phyloP scores from a whole-genome alignment of 2,888 invertebrate species.

The Orthonychiurus folsomi region DNA sequence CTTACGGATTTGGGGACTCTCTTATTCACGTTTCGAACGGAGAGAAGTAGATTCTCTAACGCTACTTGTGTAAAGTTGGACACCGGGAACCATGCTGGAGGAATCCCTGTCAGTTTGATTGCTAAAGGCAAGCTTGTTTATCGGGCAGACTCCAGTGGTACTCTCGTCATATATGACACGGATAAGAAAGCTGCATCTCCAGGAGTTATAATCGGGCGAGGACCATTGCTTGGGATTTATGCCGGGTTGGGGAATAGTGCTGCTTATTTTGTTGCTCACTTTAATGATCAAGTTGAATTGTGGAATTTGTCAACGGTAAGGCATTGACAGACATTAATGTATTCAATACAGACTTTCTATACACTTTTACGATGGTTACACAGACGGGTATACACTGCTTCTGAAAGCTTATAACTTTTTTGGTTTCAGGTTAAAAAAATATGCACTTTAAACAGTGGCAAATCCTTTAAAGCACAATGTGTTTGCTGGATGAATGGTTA shows the following conservation, averaged over 20 bases:
- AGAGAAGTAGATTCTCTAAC: conserved; percentile 36
- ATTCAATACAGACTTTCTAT: too few species aligned
- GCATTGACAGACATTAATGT: too few species aligned
- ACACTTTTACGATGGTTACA: not conserved
- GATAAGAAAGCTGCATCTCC: conserved; percentile 39
- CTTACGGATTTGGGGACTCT: conserved; percentile 36
- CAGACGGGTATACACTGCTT: not conserved
- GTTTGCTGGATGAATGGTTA: conserved; percentile 30
- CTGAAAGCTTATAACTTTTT: not conserved
- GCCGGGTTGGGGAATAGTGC: conserved; percentile 18
- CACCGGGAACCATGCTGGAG: conserved; percentile 30
- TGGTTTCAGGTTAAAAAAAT: conserved; percentile 27
- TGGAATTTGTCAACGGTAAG: conserved; percentile 29
- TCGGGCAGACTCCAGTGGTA: conserved; percentile 35
- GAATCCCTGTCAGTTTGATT: conserved; percentile 33
- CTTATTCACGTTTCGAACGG: conserved; percentile 33
- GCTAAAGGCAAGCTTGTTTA: conserved; percentile 29
- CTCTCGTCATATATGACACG: conserved; percentile 37
- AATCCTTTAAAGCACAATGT: conserved; percentile 24
- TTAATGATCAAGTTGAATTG: conserved; percentile 31
- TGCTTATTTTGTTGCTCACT: conserved; percentile 33
- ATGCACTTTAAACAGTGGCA: conserved; percentile 24
- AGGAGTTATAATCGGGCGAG: conserved; percentile 33
- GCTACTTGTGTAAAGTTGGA: conserved; percentile 39
- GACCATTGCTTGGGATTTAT: conserved; percentile 28